Conservation (phyloP, 2,113 vertebrate species). For the Fulmarus glacialis region DNA sequence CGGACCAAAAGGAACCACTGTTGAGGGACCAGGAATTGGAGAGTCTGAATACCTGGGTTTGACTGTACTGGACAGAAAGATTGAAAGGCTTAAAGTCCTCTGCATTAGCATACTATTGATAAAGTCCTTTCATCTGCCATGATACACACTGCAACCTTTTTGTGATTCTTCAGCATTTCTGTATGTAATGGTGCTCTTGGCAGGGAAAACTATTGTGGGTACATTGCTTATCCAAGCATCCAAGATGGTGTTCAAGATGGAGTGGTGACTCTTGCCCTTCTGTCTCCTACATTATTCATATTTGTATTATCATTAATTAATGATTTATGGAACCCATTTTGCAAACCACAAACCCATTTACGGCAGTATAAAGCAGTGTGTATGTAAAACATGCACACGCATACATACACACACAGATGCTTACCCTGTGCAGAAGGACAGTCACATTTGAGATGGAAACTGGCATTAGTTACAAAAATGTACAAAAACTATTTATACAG, state of each 20-base stretch:
- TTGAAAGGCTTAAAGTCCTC: background rate
- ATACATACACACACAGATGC: background rate
- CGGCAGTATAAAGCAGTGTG: background rate
- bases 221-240: constrained; percentile 51
- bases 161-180: constrained; percentile 56
- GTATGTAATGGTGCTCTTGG: constrained; percentile 52
- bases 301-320: constrained; percentile 76
- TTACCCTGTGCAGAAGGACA: background rate
- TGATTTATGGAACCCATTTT: constrained; percentile 75
- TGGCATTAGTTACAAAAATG: background rate
- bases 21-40: background rate
- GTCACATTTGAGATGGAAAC: background rate
- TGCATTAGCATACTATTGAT: background rate
- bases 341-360: constrained; percentile 37
- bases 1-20: background rate
- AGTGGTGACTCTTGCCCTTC: constrained; percentile 34
- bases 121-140: background rate
- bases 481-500: background rate
- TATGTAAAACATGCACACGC: background rate
- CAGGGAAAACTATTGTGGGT: background rate
- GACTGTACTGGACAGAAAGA: background rate
- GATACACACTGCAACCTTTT: background rate
- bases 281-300: constrained; percentile 50
- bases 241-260: constrained; percentile 23
- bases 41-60: background rate